Evolutionary conservation across 2,797 vertebrate species (phyloP).

Genomic region (Acanthopagrus latus): DNA sequence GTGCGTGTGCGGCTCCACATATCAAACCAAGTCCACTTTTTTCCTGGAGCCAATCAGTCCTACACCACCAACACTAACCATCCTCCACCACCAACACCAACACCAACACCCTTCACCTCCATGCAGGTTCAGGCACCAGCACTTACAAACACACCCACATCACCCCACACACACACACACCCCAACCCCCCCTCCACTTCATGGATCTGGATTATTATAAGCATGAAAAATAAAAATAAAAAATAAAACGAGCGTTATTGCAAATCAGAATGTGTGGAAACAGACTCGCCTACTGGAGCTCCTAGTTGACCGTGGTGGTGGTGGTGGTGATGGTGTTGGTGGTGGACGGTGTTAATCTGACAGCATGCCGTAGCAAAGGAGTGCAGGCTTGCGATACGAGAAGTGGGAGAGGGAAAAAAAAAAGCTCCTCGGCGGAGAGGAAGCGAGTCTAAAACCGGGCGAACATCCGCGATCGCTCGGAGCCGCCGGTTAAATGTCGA

Average conservation of each 20-base stretch:
- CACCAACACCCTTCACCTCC: constrained; percentile 40
- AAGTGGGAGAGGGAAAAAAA: constrained; percentile 34
- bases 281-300: constrained; percentile 65
- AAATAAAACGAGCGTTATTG: background rate
- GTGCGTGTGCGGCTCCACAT: constrained; percentile 42
- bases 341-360: constrained; percentile 67
- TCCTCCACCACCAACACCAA: constrained; percentile 16
- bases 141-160: constrained; percentile 55
- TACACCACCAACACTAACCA: constrained; percentile 31
- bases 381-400: constrained; percentile 53
- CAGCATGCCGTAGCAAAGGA: constrained; percentile 71
- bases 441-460: constrained; percentile 40
- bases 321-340: constrained; percentile 30
- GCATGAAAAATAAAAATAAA: background rate
- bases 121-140: constrained; percentile 49
- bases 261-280: background rate
- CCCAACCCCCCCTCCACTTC: background rate
- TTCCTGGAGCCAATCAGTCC: constrained; percentile 58
- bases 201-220: constrained; percentile 17
- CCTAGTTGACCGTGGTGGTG: constrained; percentile 68
- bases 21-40: constrained; percentile 73
- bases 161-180: background rate
- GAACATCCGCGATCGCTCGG: constrained; percentile 49
- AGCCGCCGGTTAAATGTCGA: constrained; percentile 40
- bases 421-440: constrained; percentile 33